Percentiles rank a stretch among this genome's conserved stretches.
Conservation (phyloP, 2,888 invertebrate genomes). For the Cybosia mesomella region DNA sequence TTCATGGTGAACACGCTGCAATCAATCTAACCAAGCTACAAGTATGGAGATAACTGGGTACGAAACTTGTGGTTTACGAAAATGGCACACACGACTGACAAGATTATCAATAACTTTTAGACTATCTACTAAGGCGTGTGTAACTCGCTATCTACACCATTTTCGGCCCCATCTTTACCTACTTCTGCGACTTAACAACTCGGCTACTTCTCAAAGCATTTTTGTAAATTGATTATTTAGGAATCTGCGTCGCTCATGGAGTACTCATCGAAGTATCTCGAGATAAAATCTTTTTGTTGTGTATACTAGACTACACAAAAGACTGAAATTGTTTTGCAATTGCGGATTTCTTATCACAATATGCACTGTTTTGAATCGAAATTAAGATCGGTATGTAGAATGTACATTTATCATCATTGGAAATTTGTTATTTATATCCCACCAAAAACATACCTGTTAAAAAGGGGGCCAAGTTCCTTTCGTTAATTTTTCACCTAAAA, state of each 20-base stretch:
- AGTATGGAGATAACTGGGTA: slow-evolving; percentile 68
- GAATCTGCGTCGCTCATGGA: slow-evolving; percentile 57
- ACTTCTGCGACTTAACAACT: slow-evolving; percentile 38
- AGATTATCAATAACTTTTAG: slow-evolving; percentile 74
- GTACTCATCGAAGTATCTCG: slow-evolving; percentile 62
- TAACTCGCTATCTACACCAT: slow-evolving; percentile 39
- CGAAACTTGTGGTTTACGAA: slow-evolving; percentile 70
- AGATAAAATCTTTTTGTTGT: slow-evolving; percentile 71
- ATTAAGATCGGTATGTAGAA: slow-evolving; percentile 1
- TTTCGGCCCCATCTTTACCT: slow-evolving; percentile 31
- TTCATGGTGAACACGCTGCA: slow-evolving; percentile 58
- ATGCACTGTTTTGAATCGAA: not conserved
- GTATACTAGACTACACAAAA: slow-evolving; percentile 62
- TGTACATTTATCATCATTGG: not conserved
- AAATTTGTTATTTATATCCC: not conserved
- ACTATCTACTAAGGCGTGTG: slow-evolving; percentile 36
- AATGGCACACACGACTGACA: slow-evolving; percentile 66
- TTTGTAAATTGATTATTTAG: slow-evolving; percentile 62
- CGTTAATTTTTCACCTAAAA: too few relatives aligned
- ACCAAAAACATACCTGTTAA: too few relatives aligned
- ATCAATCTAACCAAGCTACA: slow-evolving; percentile 75
- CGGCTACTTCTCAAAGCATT: slow-evolving; percentile 48
- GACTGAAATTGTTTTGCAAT: slow-evolving; percentile 64
- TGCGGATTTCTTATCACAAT: slow-evolving; percentile 57
- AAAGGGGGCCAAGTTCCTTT: too few relatives aligned